Conservation (phyloP, 2,113 vertebrate species). For the Lophius piscatorius region DNA sequence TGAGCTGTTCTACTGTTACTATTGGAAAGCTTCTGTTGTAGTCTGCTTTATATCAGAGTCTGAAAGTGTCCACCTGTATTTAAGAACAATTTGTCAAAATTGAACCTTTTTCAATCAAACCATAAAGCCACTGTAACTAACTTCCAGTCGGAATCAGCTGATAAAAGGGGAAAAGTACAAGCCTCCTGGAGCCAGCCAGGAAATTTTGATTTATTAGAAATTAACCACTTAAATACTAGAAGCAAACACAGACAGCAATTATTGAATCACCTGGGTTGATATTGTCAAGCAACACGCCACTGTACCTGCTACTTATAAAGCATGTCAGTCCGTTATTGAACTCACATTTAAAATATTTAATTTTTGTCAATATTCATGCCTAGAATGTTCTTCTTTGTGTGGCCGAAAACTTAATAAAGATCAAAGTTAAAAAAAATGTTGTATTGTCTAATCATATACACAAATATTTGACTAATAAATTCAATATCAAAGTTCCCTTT, state of each 20-base stretch:
- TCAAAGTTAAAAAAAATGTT: too few species aligned
- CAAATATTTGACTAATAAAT: too few species aligned
- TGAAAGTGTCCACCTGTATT: conserved; percentile 2
- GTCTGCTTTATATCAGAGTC: background rate
- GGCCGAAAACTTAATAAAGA: too few species aligned
- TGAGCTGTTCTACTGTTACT: background rate
- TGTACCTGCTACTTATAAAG: background rate
- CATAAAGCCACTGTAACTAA: background rate
- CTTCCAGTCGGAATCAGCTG: too few species aligned
- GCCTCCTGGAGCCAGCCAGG: background rate
- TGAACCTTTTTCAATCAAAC: background rate
- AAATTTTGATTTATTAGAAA: conserved; percentile 15
- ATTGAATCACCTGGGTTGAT: background rate
- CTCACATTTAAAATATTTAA: too few species aligned
- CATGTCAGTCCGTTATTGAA: too few species aligned
- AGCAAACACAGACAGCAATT: conserved; percentile 7
- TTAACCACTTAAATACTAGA: background rate
- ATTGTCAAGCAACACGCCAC: background rate
- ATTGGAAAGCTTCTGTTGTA: background rate
- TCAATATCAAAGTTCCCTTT: too few species aligned
- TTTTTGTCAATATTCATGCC: too few species aligned
- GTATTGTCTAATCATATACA: too few species aligned
- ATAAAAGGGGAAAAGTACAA: background rate
- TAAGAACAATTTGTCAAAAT: background rate
- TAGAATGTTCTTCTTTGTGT: too few species aligned